Percentiles rank a stretch among this genome's conserved stretches.
Evolutionary conservation across 53 echinoderm and acorn worm genomes (phyloP).

Genomic region (Crossaster papposus): DNA sequence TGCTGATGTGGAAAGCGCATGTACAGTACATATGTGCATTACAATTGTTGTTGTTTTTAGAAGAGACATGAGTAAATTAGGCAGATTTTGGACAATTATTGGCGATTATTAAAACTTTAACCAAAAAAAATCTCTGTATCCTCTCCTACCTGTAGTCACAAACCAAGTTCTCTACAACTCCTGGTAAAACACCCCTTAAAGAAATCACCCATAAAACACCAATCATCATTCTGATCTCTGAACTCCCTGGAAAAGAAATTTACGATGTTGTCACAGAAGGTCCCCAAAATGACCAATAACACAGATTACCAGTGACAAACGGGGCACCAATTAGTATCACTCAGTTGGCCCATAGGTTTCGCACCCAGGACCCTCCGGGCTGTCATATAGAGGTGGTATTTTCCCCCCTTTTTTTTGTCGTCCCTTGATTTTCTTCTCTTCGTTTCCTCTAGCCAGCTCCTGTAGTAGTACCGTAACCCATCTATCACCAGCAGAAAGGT

Average conservation of each 20-base stretch:
- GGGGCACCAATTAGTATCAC: slow-evolving; percentile 25
- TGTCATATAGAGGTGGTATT: background rate
- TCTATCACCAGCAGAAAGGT: background rate
- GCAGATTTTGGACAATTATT: background rate
- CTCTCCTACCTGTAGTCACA: too few species aligned
- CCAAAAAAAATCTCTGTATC: too few species aligned
- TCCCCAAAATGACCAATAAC: background rate
- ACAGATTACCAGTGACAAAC: slow-evolving; percentile 20
- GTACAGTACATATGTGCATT: too few species aligned
- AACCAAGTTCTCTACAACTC: background rate
- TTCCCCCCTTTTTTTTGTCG: background rate
- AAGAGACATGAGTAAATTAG: too few species aligned
- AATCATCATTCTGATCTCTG: background rate
- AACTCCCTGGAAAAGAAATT: slow-evolving; percentile 1
- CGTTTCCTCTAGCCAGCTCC: background rate
- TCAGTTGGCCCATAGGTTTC: slow-evolving; percentile 5
- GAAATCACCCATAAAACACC: slow-evolving; percentile 19
- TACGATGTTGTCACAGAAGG: slow-evolving; percentile 25
- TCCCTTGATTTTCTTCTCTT: background rate
- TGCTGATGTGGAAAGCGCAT: too few species aligned
- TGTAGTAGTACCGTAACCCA: background rate
- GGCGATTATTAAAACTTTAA: background rate
- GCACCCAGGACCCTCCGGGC: background rate
- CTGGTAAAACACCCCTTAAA: background rate
- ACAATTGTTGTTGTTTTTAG: too few species aligned